Evolutionary conservation across 1,140 invertebrate genomes (phyloP), one percentile per base, ranked within the genome.

Genomic region (Macrotrachela quadricornifera): DNA sequence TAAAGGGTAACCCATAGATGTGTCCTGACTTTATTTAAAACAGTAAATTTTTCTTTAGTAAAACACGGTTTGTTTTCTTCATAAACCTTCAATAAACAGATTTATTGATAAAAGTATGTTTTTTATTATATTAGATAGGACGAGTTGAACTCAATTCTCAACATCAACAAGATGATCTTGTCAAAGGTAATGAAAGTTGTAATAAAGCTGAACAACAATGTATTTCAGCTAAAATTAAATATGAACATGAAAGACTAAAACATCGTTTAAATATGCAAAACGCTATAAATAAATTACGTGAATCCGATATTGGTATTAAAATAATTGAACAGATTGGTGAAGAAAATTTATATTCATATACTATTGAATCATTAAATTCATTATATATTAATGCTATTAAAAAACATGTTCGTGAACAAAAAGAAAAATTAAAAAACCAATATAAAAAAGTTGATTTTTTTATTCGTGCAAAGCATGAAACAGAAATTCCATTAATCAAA

Each of bases 401-500:
- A 30, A 30, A 30, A 30, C 21, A 30, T 30, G 8, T 2, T 30
- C 17, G 53, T 49, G 38, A 21, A 41, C 41, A 15, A 36, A 49
- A 16, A 18, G 53, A 78, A 9, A 85, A 81, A 66, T 75, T 75
- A 48, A 82, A 79, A 51, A 76, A 82, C 1, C 78, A 81, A 53
- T 77, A 80, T 51, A 81, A 79, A 48, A 48, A 70, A 63, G 62
- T 91, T 11, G 87, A 92, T 70, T 87, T 92, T 66, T 78, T 87
- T 59, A 86, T 91, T 63, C 74, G 90, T 56, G 88, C 90, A 1
- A 92, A 91, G 62, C 76, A 88, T 8, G 62, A 87, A 45, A 85
- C 91, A 64, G 91, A 95, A 71, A 85, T 95, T 58, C 85, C 88
- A 0, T 64, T 91, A 0, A 71, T 95, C 39, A 77, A 86, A 60